Percentiles rank a stretch among this genome's conserved stretches.
Evolutionary conservation across 2,797 vertebrate species (phyloP).

Genomic region (Pygocentrus nattereri): DNA sequence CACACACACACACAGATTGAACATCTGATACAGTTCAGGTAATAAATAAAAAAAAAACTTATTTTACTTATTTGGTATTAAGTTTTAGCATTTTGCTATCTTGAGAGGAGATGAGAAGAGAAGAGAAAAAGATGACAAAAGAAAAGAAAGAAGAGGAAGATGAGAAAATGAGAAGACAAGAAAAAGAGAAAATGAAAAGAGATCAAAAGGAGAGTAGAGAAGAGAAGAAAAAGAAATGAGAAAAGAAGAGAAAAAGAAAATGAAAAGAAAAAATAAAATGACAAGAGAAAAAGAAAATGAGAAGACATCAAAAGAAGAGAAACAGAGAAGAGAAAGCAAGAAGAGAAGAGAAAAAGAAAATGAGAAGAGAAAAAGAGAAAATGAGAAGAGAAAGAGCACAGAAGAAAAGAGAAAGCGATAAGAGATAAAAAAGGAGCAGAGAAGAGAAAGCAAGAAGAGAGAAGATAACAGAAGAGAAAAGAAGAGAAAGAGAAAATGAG

Average conservation of each 20-base stretch:
- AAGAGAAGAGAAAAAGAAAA: not conserved
- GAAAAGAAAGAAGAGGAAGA: too few species aligned
- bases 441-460: not conserved
- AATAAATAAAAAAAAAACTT: too few species aligned
- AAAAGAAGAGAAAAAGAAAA: too few species aligned
- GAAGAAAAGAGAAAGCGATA: not conserved
- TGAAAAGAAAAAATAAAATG: too few species aligned
- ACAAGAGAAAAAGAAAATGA: too few species aligned
- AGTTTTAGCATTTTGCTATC: too few species aligned
- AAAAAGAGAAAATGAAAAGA: too few species aligned
- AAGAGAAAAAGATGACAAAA: too few species aligned
- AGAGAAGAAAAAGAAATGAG: too few species aligned
- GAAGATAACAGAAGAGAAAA: not conserved
- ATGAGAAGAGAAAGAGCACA: not conserved
- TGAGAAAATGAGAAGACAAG: too few species aligned
- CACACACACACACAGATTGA: slow-evolving; percentile 22
- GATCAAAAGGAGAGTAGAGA: not conserved
- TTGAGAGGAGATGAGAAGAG: too few species aligned
- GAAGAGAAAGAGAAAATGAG: not conserved
- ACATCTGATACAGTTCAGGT: not conserved
- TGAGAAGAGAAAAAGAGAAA: not conserved
- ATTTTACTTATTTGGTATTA: too few species aligned
- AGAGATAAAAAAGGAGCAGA: not conserved
- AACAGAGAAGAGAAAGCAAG: not conserved
- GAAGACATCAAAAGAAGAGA: not conserved